Base-by-base conservation (phyloP, 2,113 vertebrate species). In the Hippocampus comes region DNA sequence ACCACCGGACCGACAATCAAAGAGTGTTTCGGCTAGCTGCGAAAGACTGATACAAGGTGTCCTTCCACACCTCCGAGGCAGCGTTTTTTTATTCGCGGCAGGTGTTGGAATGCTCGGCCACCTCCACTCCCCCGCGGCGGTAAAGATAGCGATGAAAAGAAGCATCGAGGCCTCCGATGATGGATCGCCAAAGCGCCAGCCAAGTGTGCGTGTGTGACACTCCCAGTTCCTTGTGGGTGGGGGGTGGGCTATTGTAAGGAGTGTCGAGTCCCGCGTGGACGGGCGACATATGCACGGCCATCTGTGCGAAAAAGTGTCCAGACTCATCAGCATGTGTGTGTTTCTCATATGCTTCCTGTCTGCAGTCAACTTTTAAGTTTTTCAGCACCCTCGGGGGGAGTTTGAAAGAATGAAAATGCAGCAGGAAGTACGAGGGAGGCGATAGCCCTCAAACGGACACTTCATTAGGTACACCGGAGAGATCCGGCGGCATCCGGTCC, bases 61-160 rank as follows among this genome's bases (percentile, higher is more conserved):
- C 67, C 53, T 72, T 66, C 41, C 55, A 67, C 71, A 68, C 23
- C 66, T 61, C 72, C 8, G 43, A 55, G 68, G 66, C 55, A 69
- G 72, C 79, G 53, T 73, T 66, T 75, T 77, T 63, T 66, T 46
- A 12, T 46, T 25, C 66, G 55, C 46, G 18, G 81, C 82, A 77
- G 81, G 77, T 85, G 83, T 81, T 77, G 68, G 74, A 78, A 73
- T 15, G 66, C 61, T 48, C 20, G 49, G 30, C 66, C 27, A 27
- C 61, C 5, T 78, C 67, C 5, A 34, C 55, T 74, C 78, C 71
- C 71, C 75, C 51, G n/a, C n/a, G 69, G 70, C 80, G 84, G 72
- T 79, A 86, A 88, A 90, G 86, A 79, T 84, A 82, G 87, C 77
- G 72, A 81, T 88, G 86, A 86, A 85, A 89, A 86, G 76, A 80